Base-by-base conservation (phyloP, 1,140 invertebrate species). In the Eupeodes corollae region DNA sequence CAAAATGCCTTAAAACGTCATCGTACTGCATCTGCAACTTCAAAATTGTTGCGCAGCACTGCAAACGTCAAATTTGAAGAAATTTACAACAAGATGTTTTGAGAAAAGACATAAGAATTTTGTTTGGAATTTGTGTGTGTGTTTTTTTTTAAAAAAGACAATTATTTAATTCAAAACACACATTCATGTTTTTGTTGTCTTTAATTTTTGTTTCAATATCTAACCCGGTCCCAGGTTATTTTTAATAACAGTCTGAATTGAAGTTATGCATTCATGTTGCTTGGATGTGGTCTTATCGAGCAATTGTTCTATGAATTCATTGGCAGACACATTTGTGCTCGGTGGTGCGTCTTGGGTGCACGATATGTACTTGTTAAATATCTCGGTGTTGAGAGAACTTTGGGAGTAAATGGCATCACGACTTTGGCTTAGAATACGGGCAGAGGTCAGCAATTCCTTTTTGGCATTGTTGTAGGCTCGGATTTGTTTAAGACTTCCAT, bases 261-360 rank as follows among this genome's bases (percentile, higher is more conserved):
- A 58, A 10, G 57, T 19, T 52, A 66, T 52, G 31, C 63, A 66
- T n/a, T 66, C 58, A 1, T 57, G 54, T 52, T 66, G 63, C 16
- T 60, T 54, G 43, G 58, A 58, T 39, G 55, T 54, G 5, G 63
- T 63, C 15, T 66, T 66, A 31, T 65, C 62, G 9, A 66, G 56
- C n/a, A 66, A 44, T 33, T 66, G 53, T 34, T 65, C 60, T 13
- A 65, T 65, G 45, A 66, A 66, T 47, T 58, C 54, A n/a, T 57
- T 66, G 6, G 60, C 52, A 19, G 58, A 58, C 8, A 63, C 61
- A 30, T 55, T 59, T 18, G 62, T 63, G 43, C 59, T 65, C 42
- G 60, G 60, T 32, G 63, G 63, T 43, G 65, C 61, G 26, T 66
- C 60, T 49, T 66, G 63, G 0, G 62, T 65, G 49, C 63, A 66